These are phyloP conservation scores for Thamnophis sirtalis DNA, from an alignment of 2,113 vertebrate species.

Conservation along the genomic window DNA sequence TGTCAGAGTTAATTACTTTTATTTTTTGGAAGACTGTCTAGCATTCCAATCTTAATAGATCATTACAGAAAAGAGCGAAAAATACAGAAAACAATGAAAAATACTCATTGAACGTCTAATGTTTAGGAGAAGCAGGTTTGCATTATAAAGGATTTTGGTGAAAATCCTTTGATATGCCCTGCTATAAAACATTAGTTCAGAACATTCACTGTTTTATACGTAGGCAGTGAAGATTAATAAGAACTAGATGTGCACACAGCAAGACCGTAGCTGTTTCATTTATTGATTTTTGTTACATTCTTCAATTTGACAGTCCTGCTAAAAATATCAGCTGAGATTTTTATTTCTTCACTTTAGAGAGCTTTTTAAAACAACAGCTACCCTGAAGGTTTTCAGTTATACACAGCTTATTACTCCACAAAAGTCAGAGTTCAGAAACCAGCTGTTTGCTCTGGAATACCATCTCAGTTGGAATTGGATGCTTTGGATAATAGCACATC, in stretches of 20 bases:
- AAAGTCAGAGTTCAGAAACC: constrained; percentile 22
- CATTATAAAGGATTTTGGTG: constrained; percentile 20
- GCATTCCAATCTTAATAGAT: constrained; percentile 24
- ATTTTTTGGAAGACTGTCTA: not conserved
- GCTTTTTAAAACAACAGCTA: not conserved
- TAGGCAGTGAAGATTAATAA: constrained; percentile 48
- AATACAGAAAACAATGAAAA: not conserved
- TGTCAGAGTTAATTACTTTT: not conserved
- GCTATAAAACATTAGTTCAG: constrained; percentile 27
- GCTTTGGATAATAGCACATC: constrained; percentile 7
- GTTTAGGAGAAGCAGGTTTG: not conserved
- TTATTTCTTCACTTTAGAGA: not conserved
- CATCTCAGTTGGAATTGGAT: constrained; percentile 10
- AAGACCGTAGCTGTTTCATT: not conserved
- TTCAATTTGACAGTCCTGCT: not conserved
- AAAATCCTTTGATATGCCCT: constrained; percentile 9
- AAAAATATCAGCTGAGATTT: not conserved
- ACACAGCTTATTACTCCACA: not conserved
- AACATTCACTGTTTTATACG: constrained; percentile 14
- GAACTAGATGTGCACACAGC: constrained; percentile 37
- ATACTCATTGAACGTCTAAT: not conserved
- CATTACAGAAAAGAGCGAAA: not conserved
- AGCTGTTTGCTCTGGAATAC: constrained; percentile 33
- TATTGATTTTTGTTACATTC: not conserved
- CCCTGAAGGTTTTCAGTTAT: not conserved